Evolutionary conservation across 2,113 vertebrate genomes (phyloP), one percentile per base, ranked within the genome.

Genomic region (Thinocorus orbignyianus): DNA sequence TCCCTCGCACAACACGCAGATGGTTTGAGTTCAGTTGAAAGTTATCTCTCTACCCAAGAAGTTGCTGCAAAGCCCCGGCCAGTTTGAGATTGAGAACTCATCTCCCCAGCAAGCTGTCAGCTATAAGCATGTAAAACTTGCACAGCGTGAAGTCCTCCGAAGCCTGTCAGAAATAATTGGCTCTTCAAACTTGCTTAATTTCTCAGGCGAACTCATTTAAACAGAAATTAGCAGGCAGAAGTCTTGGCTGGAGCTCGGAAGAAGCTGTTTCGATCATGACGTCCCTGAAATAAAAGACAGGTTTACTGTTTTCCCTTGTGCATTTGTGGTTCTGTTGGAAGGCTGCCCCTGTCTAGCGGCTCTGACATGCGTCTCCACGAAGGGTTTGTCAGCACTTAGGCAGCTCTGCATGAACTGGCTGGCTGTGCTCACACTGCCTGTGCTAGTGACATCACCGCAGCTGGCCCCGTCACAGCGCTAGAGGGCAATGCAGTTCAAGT

Each of bases 401-500:
- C 89, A 77, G 95, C 90, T 52, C 92, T 26, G 92, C 84, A 10
- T 26, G 84, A 35, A 6, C 61, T 13, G 79, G 20, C 86, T 71
- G 93, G 55, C 60, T 49, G 49, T 13, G 93, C 87, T 81, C 35
- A 30, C 94, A 9, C 94, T 66, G 96, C 92, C 51, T 89, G 79
- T 72, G 83, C 74, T 20, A 15, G 89, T 97, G 97, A 98, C 98
- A 97, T 97, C 98, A 97, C 91, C 8, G 91, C 92, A 80, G 96
- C 90, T 80, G 49, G 86, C 97, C 96, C 93, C 86, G n/a, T 25
- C 81, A n/a, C 95, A 88, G 98, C 98, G 83, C 98, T 98, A 98
- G 97, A 91, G 96, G 97, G 97, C 97, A 97, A 95, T 97, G 96
- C 96, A 52, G 94, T 86, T 83, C 97, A 70, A 65, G 96, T 39